These are phyloP conservation scores for Anarsia innoxiella DNA, from an alignment of 2,888 invertebrate species.

Conservation along the genomic window DNA sequence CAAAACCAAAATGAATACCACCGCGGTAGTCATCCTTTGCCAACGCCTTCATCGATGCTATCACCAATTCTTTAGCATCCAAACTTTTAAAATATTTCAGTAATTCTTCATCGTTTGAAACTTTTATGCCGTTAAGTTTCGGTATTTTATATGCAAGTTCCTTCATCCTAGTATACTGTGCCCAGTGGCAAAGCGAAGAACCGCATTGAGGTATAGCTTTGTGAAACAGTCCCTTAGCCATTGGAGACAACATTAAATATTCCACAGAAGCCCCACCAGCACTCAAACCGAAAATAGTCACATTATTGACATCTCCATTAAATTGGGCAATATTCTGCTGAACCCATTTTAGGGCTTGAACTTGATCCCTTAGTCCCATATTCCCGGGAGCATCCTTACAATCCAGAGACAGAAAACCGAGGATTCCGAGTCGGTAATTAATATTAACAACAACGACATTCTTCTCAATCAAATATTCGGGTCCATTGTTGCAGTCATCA, in stretches of 20 bases:
- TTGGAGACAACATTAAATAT: conserved; percentile 37
- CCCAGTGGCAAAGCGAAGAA: conserved; percentile 41
- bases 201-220: conserved; percentile 49
- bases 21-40: conserved; percentile 19
- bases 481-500: conserved; percentile 34
- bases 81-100: conserved; percentile 25
- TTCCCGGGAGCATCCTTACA: conserved; percentile 45
- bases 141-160: conserved; percentile 27
- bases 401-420: conserved; percentile 50
- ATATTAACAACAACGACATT: conserved; percentile 19
- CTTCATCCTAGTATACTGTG: conserved; percentile 31
- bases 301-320: conserved; percentile 41
- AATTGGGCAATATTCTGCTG: conserved; percentile 41
- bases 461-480: conserved; percentile 46
- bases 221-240: conserved; percentile 39
- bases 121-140: conserved; percentile 27
- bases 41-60: conserved; percentile 21
- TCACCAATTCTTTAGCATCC: conserved; percentile 6
- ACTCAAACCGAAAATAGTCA: conserved; percentile 44
- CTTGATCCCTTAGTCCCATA: conserved; percentile 54
- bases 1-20: conserved; percentile 35
- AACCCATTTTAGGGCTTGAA: conserved; percentile 47
- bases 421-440: conserved; percentile 16
- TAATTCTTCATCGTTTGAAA: conserved; percentile 24
- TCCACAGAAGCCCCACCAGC: conserved; percentile 44